A percentile compares a stretch with the other conserved stretches of the same genome.
Conservation (phyloP, 2,797 vertebrate genomes). For the Lophius americanus region DNA sequence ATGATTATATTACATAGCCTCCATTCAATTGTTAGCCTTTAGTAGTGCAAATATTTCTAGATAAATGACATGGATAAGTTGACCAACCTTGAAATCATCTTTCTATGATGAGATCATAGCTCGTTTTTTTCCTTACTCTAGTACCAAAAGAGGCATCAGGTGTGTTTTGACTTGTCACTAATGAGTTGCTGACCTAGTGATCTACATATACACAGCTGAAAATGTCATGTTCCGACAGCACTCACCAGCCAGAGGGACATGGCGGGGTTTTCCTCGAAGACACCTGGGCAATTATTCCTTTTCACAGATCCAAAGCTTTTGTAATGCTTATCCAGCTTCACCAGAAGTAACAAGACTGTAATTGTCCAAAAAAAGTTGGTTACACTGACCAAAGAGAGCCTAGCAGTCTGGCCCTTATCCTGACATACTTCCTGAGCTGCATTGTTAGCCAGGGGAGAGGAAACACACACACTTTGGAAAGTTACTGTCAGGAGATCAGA, state of each 20-base stretch:
- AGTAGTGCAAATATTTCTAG: too few relatives aligned
- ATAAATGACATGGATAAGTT: too few relatives aligned
- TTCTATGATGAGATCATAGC: too few relatives aligned
- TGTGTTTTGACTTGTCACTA: too few relatives aligned
- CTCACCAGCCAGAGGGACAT: slow-evolving; percentile 85
- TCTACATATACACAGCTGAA: slow-evolving; percentile 31
- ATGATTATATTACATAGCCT: too few relatives aligned
- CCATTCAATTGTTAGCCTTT: too few relatives aligned
- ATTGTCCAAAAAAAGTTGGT: slow-evolving; percentile 54
- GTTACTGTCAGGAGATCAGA: slow-evolving; percentile 63
- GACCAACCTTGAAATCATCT: too few relatives aligned
- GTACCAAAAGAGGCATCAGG: too few relatives aligned
- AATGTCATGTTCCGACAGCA: slow-evolving; percentile 52
- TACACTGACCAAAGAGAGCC: slow-evolving; percentile 65
- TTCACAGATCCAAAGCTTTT: slow-evolving; percentile 56
- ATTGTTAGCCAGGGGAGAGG: slow-evolving; percentile 81
- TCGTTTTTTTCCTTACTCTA: too few relatives aligned
- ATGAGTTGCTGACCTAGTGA: too few relatives aligned
- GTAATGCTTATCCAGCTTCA: slow-evolving; percentile 36
- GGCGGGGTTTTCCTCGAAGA: slow-evolving; percentile 53
- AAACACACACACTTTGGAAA: slow-evolving; percentile 64
- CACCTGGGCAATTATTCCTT: slow-evolving; percentile 57
- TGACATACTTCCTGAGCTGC: slow-evolving; percentile 83
- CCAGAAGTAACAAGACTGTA: slow-evolving; percentile 50
- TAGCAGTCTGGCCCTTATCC: slow-evolving; percentile 79